Conservation (phyloP, 2,888 invertebrate genomes). For the Tiliacea citrago region DNA sequence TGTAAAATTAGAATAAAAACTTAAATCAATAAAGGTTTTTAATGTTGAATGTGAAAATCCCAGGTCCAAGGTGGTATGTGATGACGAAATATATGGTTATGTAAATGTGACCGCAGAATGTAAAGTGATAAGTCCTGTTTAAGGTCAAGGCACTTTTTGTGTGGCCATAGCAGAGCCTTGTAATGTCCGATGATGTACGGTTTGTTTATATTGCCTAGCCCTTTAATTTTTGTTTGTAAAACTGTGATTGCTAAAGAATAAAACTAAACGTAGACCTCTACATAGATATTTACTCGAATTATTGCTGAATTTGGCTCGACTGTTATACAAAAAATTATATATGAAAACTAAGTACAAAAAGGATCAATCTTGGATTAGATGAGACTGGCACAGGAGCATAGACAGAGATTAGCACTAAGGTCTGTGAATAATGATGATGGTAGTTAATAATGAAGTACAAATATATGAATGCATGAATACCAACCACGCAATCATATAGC, state of each 20-base stretch:
- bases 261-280: not conserved
- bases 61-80: slow-evolving; percentile 35
- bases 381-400: not conserved
- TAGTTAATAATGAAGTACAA: not conserved
- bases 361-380: not conserved
- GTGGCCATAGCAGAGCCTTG: slow-evolving; percentile 46
- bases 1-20: not conserved
- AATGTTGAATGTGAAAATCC: slow-evolving; percentile 34
- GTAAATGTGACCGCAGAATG: slow-evolving; percentile 60
- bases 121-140: slow-evolving; percentile 53
- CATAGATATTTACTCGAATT: not conserved
- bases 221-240: not conserved
- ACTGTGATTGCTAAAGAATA: not conserved
- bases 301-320: not conserved
- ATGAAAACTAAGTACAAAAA: not conserved
- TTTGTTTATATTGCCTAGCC: slow-evolving; percentile 36
- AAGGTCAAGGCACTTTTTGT: slow-evolving; percentile 54
- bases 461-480: not conserved
- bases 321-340: not conserved
- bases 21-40: slow-evolving; percentile 17
- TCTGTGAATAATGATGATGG: not conserved
- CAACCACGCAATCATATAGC: not conserved
- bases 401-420: not conserved
- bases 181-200: slow-evolving; percentile 25
- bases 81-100: slow-evolving; percentile 59